Conservation (phyloP, 2,888 invertebrate species). For the Meteorus colon region DNA sequence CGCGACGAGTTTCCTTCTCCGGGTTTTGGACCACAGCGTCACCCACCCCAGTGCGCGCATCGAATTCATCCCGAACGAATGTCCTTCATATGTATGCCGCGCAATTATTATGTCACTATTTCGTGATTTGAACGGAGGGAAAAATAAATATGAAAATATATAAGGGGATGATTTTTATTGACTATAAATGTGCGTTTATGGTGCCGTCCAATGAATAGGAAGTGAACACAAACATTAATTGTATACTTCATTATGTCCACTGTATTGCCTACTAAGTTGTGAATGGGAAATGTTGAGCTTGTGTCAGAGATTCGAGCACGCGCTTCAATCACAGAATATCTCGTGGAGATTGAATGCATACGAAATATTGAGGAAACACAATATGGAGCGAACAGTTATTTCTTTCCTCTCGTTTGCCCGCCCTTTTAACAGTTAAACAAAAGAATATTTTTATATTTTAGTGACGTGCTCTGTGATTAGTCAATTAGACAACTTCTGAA, state of each 20-base stretch:
- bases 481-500: neutral
- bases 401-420: neutral
- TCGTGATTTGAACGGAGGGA: too few species aligned
- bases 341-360: neutral
- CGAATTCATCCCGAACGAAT: slow-evolving; percentile 75
- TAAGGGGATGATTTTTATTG: neutral
- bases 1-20: slow-evolving; percentile 46
- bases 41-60: slow-evolving; percentile 63
- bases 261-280: neutral
- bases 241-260: neutral
- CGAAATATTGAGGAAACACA: neutral
- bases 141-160: neutral
- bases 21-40: slow-evolving; percentile 38
- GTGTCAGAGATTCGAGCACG: neutral
- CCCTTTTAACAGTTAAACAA: neutral
- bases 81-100: slow-evolving; percentile 56
- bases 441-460: neutral
- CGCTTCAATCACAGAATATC: slow-evolving; percentile 1
- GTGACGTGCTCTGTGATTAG: neutral
- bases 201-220: slow-evolving; percentile 14
- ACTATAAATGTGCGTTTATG: neutral
- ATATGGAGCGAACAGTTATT: neutral
- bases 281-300: neutral
- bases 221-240: neutral
- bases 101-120: neutral